Conservation (phyloP, 35 echinoderm and acorn worm genomes). For the Heliocidaris erythrogramma region DNA sequence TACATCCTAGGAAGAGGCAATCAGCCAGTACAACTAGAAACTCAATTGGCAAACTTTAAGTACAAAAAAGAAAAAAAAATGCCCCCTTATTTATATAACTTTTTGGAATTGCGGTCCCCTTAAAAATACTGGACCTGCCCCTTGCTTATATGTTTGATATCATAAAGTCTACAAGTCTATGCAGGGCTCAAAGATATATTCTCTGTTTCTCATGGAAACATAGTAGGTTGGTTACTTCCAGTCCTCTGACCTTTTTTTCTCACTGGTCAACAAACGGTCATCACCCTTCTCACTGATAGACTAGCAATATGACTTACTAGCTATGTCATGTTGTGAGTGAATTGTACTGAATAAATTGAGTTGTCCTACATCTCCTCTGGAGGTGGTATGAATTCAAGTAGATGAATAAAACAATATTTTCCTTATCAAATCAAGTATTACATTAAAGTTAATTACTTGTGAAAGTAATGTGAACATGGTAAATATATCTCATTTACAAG, state of each 20-base stretch:
- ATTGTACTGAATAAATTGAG: not conserved
- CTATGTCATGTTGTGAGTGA: not conserved
- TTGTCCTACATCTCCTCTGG: not conserved
- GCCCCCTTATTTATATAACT: too few species aligned
- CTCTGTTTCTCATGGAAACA: not conserved
- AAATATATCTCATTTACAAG: too few species aligned
- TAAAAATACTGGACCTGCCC: too few species aligned
- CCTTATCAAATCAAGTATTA: not conserved
- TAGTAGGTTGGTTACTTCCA: constrained; percentile 16
- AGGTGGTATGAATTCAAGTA: not conserved
- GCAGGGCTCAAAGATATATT: not conserved
- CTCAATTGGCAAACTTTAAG: too few species aligned
- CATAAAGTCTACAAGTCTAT: too few species aligned
- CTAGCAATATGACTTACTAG: not conserved
- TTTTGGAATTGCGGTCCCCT: too few species aligned
- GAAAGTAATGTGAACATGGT: too few species aligned
- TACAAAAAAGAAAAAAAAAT: too few species aligned
- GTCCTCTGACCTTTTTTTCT: not conserved
- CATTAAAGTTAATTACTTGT: too few species aligned
- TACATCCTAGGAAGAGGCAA: too few species aligned
- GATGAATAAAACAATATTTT: not conserved
- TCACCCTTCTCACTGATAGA: not conserved
- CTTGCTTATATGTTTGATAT: too few species aligned
- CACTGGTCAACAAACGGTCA: not conserved
- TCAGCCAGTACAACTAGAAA: too few species aligned